Conservation (phyloP, 2,797 vertebrate genomes). For the Hipposideros larvatus region DNA sequence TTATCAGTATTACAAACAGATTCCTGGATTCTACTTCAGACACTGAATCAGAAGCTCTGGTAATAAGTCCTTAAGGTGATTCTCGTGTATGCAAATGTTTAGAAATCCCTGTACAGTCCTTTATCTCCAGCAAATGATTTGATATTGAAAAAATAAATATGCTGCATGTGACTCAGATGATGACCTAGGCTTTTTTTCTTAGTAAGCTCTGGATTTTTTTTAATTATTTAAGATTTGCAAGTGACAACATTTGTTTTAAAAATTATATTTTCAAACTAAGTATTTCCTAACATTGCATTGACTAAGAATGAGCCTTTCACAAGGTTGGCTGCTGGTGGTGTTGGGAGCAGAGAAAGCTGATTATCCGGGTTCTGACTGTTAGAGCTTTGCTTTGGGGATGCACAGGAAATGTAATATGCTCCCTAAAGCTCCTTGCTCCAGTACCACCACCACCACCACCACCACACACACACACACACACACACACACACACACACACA, state of each 20-base stretch:
- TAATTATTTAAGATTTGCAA: background rate
- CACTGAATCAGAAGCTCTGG: background rate
- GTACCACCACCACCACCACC: background rate
- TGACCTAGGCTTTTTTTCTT: background rate
- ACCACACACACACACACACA: too few relatives aligned
- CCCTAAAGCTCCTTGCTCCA: background rate
- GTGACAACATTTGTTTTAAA: background rate
- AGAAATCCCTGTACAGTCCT: background rate
- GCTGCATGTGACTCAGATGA: background rate
- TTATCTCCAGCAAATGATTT: background rate
- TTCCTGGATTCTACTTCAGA: background rate
- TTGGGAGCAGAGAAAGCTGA: background rate
- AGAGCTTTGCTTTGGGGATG: background rate
- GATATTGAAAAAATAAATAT: background rate
- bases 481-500: too few relatives aligned
- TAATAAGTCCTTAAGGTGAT: too few relatives aligned
- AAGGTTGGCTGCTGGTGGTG: background rate
- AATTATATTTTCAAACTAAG: background rate
- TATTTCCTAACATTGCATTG: background rate
- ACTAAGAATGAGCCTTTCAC: background rate
- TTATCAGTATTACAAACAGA: background rate
- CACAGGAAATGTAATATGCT: background rate
- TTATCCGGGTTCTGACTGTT: background rate
- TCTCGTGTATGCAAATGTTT: background rate
- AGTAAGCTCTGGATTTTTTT: background rate